Evolutionary conservation across 2,888 invertebrate genomes (phyloP), one percentile per base, ranked within the genome.

Genomic region (Sylvicola fuscatus): DNA sequence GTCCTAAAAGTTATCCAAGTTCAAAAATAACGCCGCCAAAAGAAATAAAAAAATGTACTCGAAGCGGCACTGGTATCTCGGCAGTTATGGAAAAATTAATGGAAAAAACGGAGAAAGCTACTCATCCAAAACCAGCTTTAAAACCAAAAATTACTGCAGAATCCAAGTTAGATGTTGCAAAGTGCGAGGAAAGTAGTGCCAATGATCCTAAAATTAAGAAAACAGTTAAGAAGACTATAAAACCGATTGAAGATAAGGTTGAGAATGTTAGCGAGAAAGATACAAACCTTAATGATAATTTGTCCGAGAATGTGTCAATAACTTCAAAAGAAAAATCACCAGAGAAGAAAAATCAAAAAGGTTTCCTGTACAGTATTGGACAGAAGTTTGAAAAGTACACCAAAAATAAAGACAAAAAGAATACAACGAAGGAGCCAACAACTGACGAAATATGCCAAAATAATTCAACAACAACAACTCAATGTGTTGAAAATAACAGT

Each of bases 321-420:
- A 44, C 39, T 30, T 41, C 41, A 44, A 62, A 54, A 43, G 52
- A 45, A 47, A 61, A 55, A 37, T 54, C 56, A 0, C 53, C 62
- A 6, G 72, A 71, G 48, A 73, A 72, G 54, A 72, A 73, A 53
- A 62, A 68, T 2, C 65, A 60, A 41, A 58, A 64, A 44, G 68
- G 65, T 40, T 62, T 84, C 44, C 58, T 83, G 29, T 79, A 79
- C 49, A 72, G 73, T 1, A 68, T 83, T 45, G 81, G 84, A 32
- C 80, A 79, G 49, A 77, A 75, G 51, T 64, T 77, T 47, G 78
- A 78, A 54, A 78, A 75, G 50, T 64, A 78, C 14, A 55, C 70
- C 2, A 64, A 67, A 34, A 62, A 60, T 40, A 64, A 64, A 47
- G 36, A 31, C n/a, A 41, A 41, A 27, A 39, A 39, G 12, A 38